These are phyloP conservation scores for Eira barbara DNA, from an alignment of 2,113 vertebrate species.

Conservation along the genomic window DNA sequence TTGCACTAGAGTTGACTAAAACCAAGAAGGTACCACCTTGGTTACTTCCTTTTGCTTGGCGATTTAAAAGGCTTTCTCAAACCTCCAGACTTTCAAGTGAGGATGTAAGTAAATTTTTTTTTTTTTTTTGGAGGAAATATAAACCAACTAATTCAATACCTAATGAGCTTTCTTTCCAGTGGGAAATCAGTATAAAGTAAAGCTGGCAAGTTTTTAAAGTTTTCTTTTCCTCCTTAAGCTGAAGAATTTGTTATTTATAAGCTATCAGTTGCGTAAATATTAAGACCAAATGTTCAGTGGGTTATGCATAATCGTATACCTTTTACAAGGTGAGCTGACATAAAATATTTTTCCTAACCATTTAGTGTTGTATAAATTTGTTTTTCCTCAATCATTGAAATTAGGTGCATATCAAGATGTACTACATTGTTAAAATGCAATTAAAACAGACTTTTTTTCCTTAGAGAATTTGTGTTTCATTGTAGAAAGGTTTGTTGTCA, in stretches of 20 bases:
- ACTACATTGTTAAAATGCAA: neutral
- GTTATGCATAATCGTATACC: neutral
- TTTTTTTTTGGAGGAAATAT: neutral
- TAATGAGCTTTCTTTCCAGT: neutral
- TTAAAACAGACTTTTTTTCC: neutral
- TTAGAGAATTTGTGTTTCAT: neutral
- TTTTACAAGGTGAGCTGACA: conserved; percentile 35
- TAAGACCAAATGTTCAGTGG: conserved; percentile 16
- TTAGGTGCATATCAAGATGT: neutral
- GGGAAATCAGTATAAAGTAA: neutral
- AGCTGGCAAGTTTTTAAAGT: neutral
- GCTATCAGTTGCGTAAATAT: neutral
- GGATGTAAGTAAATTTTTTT: neutral
- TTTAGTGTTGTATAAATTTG: neutral
- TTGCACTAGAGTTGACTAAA: neutral
- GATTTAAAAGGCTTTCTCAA: neutral
- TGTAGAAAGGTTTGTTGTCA: conserved; percentile 9
- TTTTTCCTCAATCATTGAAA: conserved; percentile 31
- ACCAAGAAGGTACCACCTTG: neutral
- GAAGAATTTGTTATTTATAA: conserved; percentile 42
- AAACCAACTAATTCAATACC: neutral
- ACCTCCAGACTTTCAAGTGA: neutral
- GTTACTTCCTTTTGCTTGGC: neutral
- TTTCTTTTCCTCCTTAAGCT: neutral
- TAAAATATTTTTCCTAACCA: conserved; percentile 14